Evolutionary conservation across 2,113 vertebrate species (phyloP), one percentile per base, ranked within the genome.

Genomic region (Phoenicopterus ruber): DNA sequence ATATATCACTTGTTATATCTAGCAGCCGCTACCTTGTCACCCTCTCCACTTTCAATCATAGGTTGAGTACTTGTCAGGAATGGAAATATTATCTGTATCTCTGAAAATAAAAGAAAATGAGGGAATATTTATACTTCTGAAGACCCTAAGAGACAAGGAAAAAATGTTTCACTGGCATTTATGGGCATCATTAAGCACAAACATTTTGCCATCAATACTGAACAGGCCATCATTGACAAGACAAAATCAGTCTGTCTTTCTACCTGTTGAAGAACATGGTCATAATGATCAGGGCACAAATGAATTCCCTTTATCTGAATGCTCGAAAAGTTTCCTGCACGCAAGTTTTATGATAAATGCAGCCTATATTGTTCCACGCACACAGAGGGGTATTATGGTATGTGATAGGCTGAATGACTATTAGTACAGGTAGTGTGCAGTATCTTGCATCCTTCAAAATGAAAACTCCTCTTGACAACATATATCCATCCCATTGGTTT

Each of bases 81-180:
- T 88, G 15, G 4, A 94, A 96, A 86, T 82, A 66, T 71, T 89
- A 77, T 38, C 63, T 63, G 13, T 61, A 42, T 44, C 52, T 91
- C 81, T 82, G 38, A 87, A 95, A 95, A 84, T 20, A 74, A 66
- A 92, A 58, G 49, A 72, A 94, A 95, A 91, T 54, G 70, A 90
- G 28, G 50, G 63, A 71, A 62, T 88, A 90, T 88, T 95, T 93
- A 82, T 90, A 67, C n/a, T 74, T 90, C 49, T 42, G 61, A 94
- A 50, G 46, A 76, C 40, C 32, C 36, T 69, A 74, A 50, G 36
- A 94, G 71, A 76, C 46, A 85, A 67, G 71, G 28, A 76, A 86
- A 92, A 91, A 83, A 54, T 24, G 17, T 62, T 94, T 70, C 50
- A 31, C 22, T 88, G 67, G 38, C 46, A 73, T 74, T 94, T 95